Conservation (phyloP, 2,888 invertebrate species). For the Hypomecis punctinalis region DNA sequence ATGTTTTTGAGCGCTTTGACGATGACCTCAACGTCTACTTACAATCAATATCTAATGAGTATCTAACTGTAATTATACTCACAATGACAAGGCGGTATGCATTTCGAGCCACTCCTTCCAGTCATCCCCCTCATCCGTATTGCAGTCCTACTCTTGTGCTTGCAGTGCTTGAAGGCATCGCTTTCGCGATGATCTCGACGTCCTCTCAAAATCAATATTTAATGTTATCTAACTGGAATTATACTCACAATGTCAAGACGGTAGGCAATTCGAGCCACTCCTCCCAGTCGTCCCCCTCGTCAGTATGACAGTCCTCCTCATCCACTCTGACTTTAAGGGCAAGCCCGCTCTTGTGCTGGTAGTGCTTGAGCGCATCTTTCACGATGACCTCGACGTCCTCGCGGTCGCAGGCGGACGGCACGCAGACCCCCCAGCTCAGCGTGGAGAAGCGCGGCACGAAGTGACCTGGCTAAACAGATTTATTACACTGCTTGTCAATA, state of each 20-base stretch:
- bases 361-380: constrained; percentile 84
- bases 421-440: constrained; percentile 89
- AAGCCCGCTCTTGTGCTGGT: constrained; percentile 85
- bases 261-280: constrained; percentile 72
- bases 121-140: constrained; percentile 70
- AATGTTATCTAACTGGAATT: not conserved
- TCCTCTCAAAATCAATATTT: too few relatives aligned
- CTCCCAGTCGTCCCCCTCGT: constrained; percentile 67
- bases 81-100: constrained; percentile 75
- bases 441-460: constrained; percentile 89
- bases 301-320: constrained; percentile 86
- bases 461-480: constrained; percentile 87
- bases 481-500: constrained; percentile 35
- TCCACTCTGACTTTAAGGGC: constrained; percentile 87
- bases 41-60: too few relatives aligned
- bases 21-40: too few relatives aligned
- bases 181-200: too few relatives aligned
- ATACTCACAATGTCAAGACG: constrained; percentile 71
- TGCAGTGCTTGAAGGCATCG: constrained; percentile 51
- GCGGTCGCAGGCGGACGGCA: constrained; percentile 87
- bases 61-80: constrained; percentile 43
- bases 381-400: constrained; percentile 85
- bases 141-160: constrained; percentile 87
- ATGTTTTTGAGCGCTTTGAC: too few relatives aligned
- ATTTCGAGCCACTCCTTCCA: constrained; percentile 72